Base-by-base conservation (phyloP, 2,797 vertebrate species). In the Percopsis omiscomaycus region DNA sequence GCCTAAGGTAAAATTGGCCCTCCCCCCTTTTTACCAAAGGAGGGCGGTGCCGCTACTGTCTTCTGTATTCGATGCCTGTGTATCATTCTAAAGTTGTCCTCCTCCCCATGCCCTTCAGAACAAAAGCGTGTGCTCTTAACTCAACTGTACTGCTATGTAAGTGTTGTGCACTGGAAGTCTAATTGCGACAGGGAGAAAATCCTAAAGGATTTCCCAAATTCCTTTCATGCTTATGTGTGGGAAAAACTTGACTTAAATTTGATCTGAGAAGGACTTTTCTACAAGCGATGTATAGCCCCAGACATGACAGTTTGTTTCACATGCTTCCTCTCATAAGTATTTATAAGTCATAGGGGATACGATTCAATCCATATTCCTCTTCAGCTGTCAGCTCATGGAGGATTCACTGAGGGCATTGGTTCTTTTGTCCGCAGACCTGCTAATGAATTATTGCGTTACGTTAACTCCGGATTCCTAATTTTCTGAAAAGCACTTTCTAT, bases 1-100 rank as follows among this genome's bases (percentile, higher is more conserved):
- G 89, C 86, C 88, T 71, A 91, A 93, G 92, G 91, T 93, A 94
- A 93, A 92, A 84, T 89, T 84, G 88, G 73, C 73, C 85, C 87
- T 84, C 73, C 84, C 84, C 82, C 86, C 82, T 68, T 79, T 77
- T 84, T 73, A 69, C 71, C 78, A 80, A 51, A 78, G 78, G 77
- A 81, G 85, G 86, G 74, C 76, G 76, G 80, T 77, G 86, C 84
- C 81, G 82, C 81, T 82, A 77, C 76, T 82, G 83, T 92, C 84
- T 85, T 90, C 84, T 90, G 42, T 92, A 75, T 90, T 86, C 60
- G 82, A 83, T 91, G 84, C 84, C 85, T 89, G 77, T 90, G 69
- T 89, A 69, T 84, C 74, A 71, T 86, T 77, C 77, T 81, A 67
- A 73, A 83, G 82, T 68, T 84, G 66, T 75, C 77, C 83, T 78